Evolutionary conservation across 2,888 invertebrate species (phyloP), one percentile per base, ranked within the genome.

Genomic region (Catotricha subobsoleta): DNA sequence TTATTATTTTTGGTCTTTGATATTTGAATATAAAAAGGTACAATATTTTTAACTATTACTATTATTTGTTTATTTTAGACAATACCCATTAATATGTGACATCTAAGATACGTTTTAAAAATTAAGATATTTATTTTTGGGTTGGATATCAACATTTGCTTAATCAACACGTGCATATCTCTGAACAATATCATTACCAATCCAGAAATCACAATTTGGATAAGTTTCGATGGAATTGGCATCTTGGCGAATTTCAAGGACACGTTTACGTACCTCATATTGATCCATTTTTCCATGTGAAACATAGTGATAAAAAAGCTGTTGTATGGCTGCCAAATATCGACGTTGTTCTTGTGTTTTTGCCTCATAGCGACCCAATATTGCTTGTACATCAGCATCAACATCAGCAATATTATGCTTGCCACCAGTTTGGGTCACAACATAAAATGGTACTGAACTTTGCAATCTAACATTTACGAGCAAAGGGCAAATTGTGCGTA

Each of bases 221-320:
- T 80, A 72, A 28, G 72, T 75, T 15, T 65, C 67, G 39, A 71
- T 68, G 0, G 75, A 67, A 6, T 76, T 61, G 12, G 73, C 66
- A 56, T 83, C 82, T 55, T 83, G 81, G 1, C 69, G 80, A 2
- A 84, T 72, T 19, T 76, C 66, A 29, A 82, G 62, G 13, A 82
- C 67, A 46, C 67, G 65, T 15, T 58, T 53, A 9, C 68, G 65
- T 25, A 66, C 60, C 42, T 72, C 72, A 7, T 71, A 68, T n/a
- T 74, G 71, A 10, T 71, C 64, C 42, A 81, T 64, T 47, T 68
- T 71, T n/a, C 81, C 84, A 48, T 79, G 74, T 68, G 78, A 74
- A 2, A 84, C 81, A 52, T 73, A 88, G 51, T 80, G 74, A 59
- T 83, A 84, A 60, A 88, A 88, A 23, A 84, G 60, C 47, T 78